Evolutionary conservation across 1,140 invertebrate genomes (phyloP), one percentile per base, ranked within the genome.

Genomic region (Zaprionus vittiger): DNA sequence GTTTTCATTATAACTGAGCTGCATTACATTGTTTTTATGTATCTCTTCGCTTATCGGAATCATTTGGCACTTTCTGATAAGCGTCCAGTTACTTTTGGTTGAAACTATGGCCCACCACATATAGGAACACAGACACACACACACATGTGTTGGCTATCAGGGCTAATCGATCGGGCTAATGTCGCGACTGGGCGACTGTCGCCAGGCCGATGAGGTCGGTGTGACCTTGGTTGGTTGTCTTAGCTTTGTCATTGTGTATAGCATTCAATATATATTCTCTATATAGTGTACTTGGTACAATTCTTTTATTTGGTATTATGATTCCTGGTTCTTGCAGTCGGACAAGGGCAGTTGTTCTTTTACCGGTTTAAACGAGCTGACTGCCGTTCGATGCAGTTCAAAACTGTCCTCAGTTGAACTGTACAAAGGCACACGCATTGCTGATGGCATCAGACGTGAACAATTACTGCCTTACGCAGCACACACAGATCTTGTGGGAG

Each of bases 11-110:
- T 89, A 89, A 89, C 59, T 12, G 4, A 37, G 47, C 34, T 73
- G 26, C 59, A 54, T 56, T 64, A 64, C 22, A 72, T 60, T 76
- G 67, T 52, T 22, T 52, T 11, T 68, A 66, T 70, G 68, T 87
- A 64, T 80, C 62, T 66, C 26, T 61, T 22, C 62, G 52, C 70
- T 89, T 89, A 87, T 87, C 83, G 73, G 68, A 34, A 34, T 34
- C 44, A 57, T 68, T 68, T 66, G 67, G 81, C 76, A 79, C 76
- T 76, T 82, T 76, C 66, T 73, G 83, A 85, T 85, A 82, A 85
- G 56, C 26, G 54, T 17, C 14, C 15, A 56, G 24, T 28, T 56
- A 56, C 26, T 31, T 22, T 64, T 20, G 28, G 3, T 31, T 63
- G 26, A 24, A 26, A 26, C 41, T 54, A 37, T 20, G 31, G 38